Base-by-base conservation (phyloP, 2,113 vertebrate genomes). In the Onychostruthus taczanowskii region DNA sequence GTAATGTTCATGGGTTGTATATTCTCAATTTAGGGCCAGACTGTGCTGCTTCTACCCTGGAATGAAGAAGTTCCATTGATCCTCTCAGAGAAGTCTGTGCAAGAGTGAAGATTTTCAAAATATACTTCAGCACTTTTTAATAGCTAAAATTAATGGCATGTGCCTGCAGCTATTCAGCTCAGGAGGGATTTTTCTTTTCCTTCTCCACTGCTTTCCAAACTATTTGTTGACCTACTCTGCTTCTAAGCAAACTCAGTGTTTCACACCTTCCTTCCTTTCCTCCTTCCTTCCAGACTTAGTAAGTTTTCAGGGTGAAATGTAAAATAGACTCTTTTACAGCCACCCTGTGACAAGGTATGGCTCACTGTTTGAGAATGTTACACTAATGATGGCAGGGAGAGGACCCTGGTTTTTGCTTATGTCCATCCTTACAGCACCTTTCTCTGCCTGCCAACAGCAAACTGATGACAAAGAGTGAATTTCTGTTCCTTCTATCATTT, bases 401-500 rank as follows among this genome's bases (percentile, higher is more conserved):
- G 39, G 10, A 46, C 31, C 1, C 1, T 0, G 5, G 13, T 5
- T 66, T 73, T 78, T 8, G 2, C 12, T 39, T 17, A 1, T 47
- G 28, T 47, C 62, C 9, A 1, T 78, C 50, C n/a, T 70, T n/a
- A 19, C 4, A 39, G 5, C 8, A 68, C 49, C 70, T 85, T 91
- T 66, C 28, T 52, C 61, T 64, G 13, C 7, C 5, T 3, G 1
- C 30, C 47, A 83, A 2, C 26, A 59, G 37, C 44, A 44, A 88
- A 77, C 18, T 1, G 7, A 18, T 46, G 30, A 70, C 66, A 90
- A 73, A 87, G 64, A 87, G 55, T 5, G 11, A 52, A 70, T 87
- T 92, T 95, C 91, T 91, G 5, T 58, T 81, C 73, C 73, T 78
- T 55, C 35, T 62, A 81, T 91, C 39, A 44, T 85, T 94, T 94